These are phyloP conservation scores for Heliconius charithonia DNA, from an alignment of 2,888 invertebrate genomes.

Conservation along the genomic window DNA sequence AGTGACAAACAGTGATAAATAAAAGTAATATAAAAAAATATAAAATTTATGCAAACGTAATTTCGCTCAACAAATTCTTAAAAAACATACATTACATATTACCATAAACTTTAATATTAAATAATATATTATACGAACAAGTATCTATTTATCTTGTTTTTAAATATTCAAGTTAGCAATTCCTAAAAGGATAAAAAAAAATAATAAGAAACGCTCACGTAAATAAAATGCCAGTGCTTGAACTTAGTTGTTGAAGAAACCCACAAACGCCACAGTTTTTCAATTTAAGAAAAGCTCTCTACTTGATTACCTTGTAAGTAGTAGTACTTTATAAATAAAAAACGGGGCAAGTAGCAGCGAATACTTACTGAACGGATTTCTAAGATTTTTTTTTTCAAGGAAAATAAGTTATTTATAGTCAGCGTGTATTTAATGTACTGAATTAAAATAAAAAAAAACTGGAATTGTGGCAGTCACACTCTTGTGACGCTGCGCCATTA, in stretches of 20 bases:
- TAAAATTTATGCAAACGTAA: no score
- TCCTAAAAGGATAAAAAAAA: slow-evolving; percentile 54
- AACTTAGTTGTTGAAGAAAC: slow-evolving; percentile 54
- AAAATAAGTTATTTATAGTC: neutral
- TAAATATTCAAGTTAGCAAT: slow-evolving; percentile 30
- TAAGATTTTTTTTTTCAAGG: neutral
- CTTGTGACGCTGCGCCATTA: no score
- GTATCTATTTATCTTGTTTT: neutral
- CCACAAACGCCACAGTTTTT: slow-evolving; percentile 67
- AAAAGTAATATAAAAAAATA: no score
- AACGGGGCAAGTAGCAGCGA: slow-evolving; percentile 8
- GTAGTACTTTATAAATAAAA: slow-evolving; percentile 37
- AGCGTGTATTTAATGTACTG: neutral
- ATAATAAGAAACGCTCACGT: slow-evolving; percentile 60
- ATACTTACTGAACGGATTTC: slow-evolving; percentile 8
- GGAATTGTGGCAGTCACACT: no score
- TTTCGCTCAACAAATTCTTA: no score
- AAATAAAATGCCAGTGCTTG: slow-evolving; percentile 64
- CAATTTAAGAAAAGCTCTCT: slow-evolving; percentile 71
- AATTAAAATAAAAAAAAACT: neutral
- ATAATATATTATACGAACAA: neutral
- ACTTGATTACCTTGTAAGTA: slow-evolving; percentile 60
- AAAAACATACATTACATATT: neutral
- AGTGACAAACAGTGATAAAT: no score
- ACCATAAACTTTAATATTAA: neutral